A percentile compares a stretch with the other conserved stretches of the same genome.
phyloP scores from a whole-genome alignment of 2,888 invertebrate species.

The Timandra comae region DNA sequence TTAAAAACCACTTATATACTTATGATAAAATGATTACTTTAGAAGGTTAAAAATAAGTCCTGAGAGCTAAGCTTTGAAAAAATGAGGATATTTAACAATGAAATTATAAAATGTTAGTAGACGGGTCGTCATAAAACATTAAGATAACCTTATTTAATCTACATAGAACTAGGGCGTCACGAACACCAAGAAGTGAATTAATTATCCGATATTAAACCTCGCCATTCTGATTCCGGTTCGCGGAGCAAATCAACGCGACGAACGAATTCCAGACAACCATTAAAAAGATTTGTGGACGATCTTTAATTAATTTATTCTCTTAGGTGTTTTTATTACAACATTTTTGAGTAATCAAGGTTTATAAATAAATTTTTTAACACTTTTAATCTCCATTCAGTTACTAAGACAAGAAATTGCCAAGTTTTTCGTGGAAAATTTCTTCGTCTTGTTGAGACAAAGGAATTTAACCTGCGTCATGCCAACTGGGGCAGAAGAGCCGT shows the following conservation, averaged over 20 bases:
- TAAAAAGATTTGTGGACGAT: too few species aligned
- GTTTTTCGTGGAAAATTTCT: constrained; percentile 19
- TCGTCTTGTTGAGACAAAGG: constrained; percentile 31
- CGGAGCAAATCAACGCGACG: constrained; percentile 3
- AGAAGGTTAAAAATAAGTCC: too few species aligned
- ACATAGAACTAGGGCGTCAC: constrained; percentile 7
- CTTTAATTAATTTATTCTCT: not conserved
- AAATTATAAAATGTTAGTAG: too few species aligned
- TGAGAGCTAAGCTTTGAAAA: too few species aligned
- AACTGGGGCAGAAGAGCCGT: constrained; percentile 48
- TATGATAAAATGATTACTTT: too few species aligned
- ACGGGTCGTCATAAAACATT: too few species aligned
- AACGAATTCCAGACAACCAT: too few species aligned
- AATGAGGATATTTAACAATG: too few species aligned
- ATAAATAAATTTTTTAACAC: too few species aligned
- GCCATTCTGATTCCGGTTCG: constrained; percentile 4
- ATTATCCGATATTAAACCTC: constrained; percentile 18
- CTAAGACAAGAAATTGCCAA: constrained; percentile 11
- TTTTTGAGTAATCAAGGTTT: too few species aligned
- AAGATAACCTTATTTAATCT: too few species aligned
- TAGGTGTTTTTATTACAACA: not conserved
- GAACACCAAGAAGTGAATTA: constrained; percentile 15
- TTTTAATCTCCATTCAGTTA: not conserved
- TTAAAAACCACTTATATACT: too few species aligned
- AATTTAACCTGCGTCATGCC: constrained; percentile 39